Conservation (phyloP, 53 echinoderm and acorn worm genomes). For the Astropecten irregularis region DNA sequence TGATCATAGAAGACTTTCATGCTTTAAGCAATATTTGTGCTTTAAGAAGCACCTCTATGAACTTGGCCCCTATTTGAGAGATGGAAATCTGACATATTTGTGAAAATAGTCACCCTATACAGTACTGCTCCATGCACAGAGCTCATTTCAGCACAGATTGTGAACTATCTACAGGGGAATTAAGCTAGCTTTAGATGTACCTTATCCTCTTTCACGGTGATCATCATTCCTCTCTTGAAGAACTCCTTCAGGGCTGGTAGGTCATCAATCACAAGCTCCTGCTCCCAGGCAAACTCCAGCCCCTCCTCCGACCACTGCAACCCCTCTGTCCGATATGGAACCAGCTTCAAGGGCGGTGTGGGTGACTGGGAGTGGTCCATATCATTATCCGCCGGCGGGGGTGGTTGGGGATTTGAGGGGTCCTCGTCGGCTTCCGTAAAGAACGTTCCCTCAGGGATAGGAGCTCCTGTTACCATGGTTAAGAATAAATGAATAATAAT, state of each 20-base stretch:
- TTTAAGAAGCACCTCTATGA: too few species aligned
- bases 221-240: constrained; percentile 73
- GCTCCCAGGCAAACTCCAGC: constrained; percentile 76
- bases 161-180: too few species aligned
- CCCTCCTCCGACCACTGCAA: constrained; percentile 90
- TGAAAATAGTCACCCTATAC: too few species aligned
- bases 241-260: constrained; percentile 90
- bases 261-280: constrained; percentile 84
- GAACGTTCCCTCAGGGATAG: constrained; percentile 26
- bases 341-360: constrained; percentile 52
- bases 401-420: constrained; percentile 7
- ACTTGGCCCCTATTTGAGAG: too few species aligned
- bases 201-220: constrained; percentile 93
- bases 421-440: constrained; percentile 47
- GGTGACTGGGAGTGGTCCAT: constrained; percentile 58
- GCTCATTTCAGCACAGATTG: too few species aligned
- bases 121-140: too few species aligned
- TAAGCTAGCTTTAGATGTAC: too few species aligned
- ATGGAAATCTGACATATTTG: too few species aligned
- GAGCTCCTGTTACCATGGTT: not conserved
- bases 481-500: not conserved
- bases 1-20: too few species aligned
- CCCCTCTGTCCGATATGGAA: constrained; percentile 81
- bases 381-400: constrained; percentile 30
- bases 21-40: too few species aligned